Evolutionary conservation across 2,113 vertebrate genomes (phyloP).

Genomic region (Craseonycteris thonglongyai): DNA sequence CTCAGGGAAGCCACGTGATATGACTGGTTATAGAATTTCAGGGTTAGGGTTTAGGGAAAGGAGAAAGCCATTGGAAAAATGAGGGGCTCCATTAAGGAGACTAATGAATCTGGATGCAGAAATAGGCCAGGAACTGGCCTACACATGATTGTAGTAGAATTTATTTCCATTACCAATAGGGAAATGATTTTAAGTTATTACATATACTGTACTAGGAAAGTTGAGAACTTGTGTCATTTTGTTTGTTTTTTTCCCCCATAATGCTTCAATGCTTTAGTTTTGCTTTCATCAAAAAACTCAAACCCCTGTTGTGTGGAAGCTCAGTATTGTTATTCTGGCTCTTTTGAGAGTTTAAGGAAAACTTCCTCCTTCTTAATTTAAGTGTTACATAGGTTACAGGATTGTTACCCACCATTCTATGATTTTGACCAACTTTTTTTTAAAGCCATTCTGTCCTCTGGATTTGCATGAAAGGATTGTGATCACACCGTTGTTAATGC

Average conservation of each 20-base stretch:
- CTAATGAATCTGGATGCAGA: slow-evolving; percentile 54
- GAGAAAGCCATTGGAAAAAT: slow-evolving; percentile 47
- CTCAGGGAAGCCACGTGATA: slow-evolving; percentile 57
- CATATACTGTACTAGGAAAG: slow-evolving; percentile 19
- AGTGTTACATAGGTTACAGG: neutral
- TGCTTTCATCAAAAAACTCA: slow-evolving; percentile 7
- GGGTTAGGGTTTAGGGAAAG: slow-evolving; percentile 53
- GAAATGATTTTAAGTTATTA: slow-evolving; percentile 59
- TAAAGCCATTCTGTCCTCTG: slow-evolving; percentile 13
- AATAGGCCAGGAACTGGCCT: neutral
- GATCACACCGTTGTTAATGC: neutral
- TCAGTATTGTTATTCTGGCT: slow-evolving; percentile 36
- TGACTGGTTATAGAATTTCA: slow-evolving; percentile 60
- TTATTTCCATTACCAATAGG: slow-evolving; percentile 38
- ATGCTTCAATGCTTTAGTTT: slow-evolving; percentile 40
- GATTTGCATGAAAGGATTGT: neutral
- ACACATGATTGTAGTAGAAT: slow-evolving; percentile 11
- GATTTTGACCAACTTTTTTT: neutral
- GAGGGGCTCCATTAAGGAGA: slow-evolving; percentile 39
- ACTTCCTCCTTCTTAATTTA: neutral
- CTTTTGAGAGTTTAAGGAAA: slow-evolving; percentile 8
- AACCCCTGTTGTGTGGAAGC: neutral
- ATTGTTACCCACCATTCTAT: neutral
- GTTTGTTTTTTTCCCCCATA: neutral
- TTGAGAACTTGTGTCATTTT: no score